Conservation (phyloP, 92 coral and sea anemone species). For the Muricea muricata region DNA sequence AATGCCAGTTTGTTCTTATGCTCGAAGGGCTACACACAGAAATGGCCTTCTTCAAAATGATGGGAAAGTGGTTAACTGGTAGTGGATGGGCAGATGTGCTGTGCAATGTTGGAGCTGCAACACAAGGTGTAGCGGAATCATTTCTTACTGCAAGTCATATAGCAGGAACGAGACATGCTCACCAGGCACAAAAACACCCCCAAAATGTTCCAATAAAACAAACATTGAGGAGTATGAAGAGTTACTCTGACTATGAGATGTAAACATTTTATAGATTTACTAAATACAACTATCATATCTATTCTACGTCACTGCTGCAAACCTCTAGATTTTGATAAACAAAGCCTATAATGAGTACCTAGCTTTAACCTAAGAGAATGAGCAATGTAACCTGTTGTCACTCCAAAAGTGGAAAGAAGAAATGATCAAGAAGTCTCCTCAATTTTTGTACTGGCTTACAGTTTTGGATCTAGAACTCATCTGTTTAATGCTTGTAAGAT, state of each 20-base stretch:
- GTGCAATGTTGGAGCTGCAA: conserved; percentile 52
- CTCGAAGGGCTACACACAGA: conserved; percentile 56
- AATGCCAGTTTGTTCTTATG: conserved; percentile 48
- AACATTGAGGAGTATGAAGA: no score
- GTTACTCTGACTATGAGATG: no score
- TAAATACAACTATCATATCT: no score
- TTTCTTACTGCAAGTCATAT: conserved; percentile 55
- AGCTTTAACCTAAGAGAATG: conserved; percentile 22
- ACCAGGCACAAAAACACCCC: no score
- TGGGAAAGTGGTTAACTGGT: conserved; percentile 56
- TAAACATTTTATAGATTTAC: no score
- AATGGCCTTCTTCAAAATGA: conserved; percentile 45
- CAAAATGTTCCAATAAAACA: no score
- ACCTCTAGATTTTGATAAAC: conserved; percentile 27
- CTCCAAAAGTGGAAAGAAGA: conserved; percentile 12
- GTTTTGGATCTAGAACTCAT: conserved; percentile 41
- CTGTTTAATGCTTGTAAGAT: conserved; percentile 57
- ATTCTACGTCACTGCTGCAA: conserved; percentile 51
- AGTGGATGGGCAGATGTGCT: conserved; percentile 62
- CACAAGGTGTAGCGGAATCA: conserved; percentile 54
- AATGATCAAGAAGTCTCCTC: conserved; percentile 2
- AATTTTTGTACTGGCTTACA: conserved; percentile 59
- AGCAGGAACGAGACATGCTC: conserved; percentile 56
- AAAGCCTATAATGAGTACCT: conserved; percentile 43
- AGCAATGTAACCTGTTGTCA: neutral